Percentiles rank a stretch among this genome's conserved stretches.
Evolutionary conservation across 2,888 invertebrate species (phyloP).

Genomic region (Lasioglossum zephyrum): DNA sequence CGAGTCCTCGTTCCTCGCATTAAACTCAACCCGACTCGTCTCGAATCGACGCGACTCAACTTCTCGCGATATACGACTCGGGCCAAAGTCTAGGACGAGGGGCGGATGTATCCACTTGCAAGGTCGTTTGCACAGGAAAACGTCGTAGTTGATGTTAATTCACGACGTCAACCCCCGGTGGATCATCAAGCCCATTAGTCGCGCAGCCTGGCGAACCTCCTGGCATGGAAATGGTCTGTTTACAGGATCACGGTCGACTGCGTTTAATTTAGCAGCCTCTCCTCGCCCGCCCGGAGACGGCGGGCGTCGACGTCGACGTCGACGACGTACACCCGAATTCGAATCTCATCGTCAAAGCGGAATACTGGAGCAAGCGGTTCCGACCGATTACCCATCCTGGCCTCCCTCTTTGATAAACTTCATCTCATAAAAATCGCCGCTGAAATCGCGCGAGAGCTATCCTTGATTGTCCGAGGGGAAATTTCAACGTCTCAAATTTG

Average conservation of each 20-base stretch:
- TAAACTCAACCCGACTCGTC: conserved; percentile 17
- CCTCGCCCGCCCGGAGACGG: not conserved
- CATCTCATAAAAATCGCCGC: not conserved
- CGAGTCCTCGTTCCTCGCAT: not conserved
- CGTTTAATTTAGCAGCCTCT: conserved; percentile 71
- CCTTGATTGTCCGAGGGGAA: not conserved
- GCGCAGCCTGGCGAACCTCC: conserved; percentile 68
- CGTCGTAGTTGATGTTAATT: conserved; percentile 72
- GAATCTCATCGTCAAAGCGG: conserved; percentile 58
- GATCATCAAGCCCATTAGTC: conserved; percentile 76
- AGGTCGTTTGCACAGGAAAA: conserved; percentile 69
- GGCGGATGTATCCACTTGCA: conserved; percentile 65
- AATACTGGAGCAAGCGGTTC: conserved; percentile 49
- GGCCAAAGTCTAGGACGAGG: conserved; percentile 33
- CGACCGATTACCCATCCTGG: conserved; percentile 40
- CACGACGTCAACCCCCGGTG: conserved; percentile 66
- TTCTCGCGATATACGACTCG: conserved; percentile 19
- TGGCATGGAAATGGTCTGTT: conserved; percentile 76
- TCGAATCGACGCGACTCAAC: conserved; percentile 3
- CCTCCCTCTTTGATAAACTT: conserved; percentile 16
- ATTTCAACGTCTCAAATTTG: conserved; percentile 7
- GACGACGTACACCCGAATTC: conserved; percentile 35
- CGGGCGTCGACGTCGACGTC: conserved; percentile 26
- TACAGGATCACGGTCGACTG: conserved; percentile 74
- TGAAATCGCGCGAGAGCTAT: conserved; percentile 2